Percentiles rank a stretch among this genome's conserved stretches.
phyloP scores from a whole-genome alignment of 1,140 invertebrate species.

The Theocolax elegans region DNA sequence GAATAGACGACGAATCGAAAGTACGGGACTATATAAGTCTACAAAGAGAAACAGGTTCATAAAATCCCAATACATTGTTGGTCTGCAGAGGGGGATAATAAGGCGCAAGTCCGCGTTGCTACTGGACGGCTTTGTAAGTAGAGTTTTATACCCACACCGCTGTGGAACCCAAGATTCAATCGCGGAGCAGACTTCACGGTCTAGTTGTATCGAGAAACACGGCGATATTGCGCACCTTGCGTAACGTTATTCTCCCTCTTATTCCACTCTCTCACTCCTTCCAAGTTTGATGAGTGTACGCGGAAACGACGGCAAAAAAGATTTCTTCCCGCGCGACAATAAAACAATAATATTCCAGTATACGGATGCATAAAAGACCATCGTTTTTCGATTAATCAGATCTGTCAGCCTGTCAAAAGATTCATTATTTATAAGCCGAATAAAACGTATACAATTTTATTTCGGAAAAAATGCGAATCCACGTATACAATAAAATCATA shows the following conservation, averaged over 20 bases:
- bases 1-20: constrained; percentile 10
- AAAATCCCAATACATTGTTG: neutral
- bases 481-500: too few relatives aligned
- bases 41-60: constrained; percentile 25
- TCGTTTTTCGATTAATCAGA: neutral
- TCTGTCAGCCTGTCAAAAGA: neutral
- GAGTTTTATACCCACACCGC: constrained; percentile 7
- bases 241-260: constrained; percentile 41
- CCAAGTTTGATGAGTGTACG: neutral
- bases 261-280: too few relatives aligned
- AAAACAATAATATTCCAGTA: neutral
- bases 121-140: neutral
- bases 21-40: constrained; percentile 3
- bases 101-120: neutral
- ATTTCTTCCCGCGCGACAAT: neutral
- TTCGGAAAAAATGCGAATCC: neutral
- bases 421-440: neutral
- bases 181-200: constrained; percentile 51
- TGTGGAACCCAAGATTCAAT: constrained; percentile 38
- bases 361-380: neutral
- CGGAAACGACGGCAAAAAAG: neutral
- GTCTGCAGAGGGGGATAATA: constrained; percentile 5
- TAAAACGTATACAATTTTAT: neutral
- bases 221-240: constrained; percentile 46
- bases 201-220: constrained; percentile 45